Conservation (phyloP, 2,113 vertebrate genomes). For the Polypterus bichir region DNA sequence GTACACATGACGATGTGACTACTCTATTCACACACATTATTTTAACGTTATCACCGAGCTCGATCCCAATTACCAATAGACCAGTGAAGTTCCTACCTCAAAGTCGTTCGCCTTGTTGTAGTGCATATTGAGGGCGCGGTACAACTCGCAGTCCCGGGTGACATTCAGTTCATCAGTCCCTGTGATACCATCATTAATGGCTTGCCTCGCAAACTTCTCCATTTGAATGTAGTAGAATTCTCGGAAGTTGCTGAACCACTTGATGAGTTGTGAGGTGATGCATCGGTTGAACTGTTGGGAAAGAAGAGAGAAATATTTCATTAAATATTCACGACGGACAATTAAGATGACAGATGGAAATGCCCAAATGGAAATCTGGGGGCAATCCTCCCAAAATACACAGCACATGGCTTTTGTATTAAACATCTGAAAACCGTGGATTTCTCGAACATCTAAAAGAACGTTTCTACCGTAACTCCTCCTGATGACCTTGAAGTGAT, state of each 20-base stretch:
- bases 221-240: slow-evolving; percentile 99
- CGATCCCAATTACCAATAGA: not conserved
- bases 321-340: no score
- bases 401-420: no score
- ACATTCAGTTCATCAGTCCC: slow-evolving; percentile 80
- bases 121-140: slow-evolving; percentile 97
- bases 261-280: slow-evolving; percentile 98
- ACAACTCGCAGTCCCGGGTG: slow-evolving; percentile 91
- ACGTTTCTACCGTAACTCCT: no score
- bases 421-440: no score
- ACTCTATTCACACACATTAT: no score
- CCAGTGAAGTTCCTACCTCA: slow-evolving; percentile 69
- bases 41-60: no score
- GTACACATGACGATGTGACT: no score
- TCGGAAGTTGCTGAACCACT: slow-evolving; percentile 99
- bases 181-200: slow-evolving; percentile 90
- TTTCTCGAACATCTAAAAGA: no score
- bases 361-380: no score
- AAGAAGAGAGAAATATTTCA: slow-evolving; percentile 34
- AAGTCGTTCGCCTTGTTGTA: slow-evolving; percentile 99
- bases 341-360: no score
- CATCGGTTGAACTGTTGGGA: slow-evolving; percentile 94
- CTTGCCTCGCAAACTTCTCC: slow-evolving; percentile 95
- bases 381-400: no score
- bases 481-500: no score